Evolutionary conservation across 2,888 invertebrate genomes (phyloP).

Genomic region (Morpho achilles): DNA sequence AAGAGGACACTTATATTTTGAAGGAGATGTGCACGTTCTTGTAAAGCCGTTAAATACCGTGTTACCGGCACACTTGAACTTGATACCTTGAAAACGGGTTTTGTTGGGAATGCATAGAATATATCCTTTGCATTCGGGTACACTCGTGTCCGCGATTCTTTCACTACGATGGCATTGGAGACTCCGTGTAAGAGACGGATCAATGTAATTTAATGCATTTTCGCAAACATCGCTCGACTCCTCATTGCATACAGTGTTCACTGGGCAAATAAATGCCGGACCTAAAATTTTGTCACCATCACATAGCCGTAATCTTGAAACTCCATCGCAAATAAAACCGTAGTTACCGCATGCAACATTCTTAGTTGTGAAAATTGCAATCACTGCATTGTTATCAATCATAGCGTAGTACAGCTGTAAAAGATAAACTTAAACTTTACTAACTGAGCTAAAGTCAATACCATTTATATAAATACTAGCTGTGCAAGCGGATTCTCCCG

Average conservation of each 20-base stretch:
- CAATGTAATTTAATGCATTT: constrained; percentile 53
- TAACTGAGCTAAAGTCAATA: too few relatives aligned
- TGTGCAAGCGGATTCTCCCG: too few relatives aligned
- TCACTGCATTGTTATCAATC: constrained; percentile 1
- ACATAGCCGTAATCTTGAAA: constrained; percentile 54
- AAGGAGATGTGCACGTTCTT: constrained; percentile 59
- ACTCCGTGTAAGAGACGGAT: constrained; percentile 48
- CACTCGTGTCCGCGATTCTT: constrained; percentile 62
- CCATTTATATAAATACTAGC: too few relatives aligned
- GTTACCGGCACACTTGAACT: constrained; percentile 64
- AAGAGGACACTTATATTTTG: constrained; percentile 60
- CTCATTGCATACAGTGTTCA: constrained; percentile 62
- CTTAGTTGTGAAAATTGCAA: constrained; percentile 37
- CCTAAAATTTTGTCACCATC: constrained; percentile 54
- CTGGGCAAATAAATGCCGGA: constrained; percentile 60
- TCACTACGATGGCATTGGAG: constrained; percentile 59
- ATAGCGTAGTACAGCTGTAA: too few relatives aligned
- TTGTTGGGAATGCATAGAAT: constrained; percentile 67
- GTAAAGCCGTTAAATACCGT: constrained; percentile 66
- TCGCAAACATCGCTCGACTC: constrained; percentile 67
- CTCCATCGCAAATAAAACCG: constrained; percentile 61
- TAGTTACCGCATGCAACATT: constrained; percentile 58
- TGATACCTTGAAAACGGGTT: constrained; percentile 65
- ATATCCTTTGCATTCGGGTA: constrained; percentile 68
- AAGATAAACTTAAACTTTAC: too few relatives aligned